Evolutionary conservation across 1,140 invertebrate species (phyloP), one percentile per base, ranked within the genome.

Genomic region (Planococcus citri): DNA sequence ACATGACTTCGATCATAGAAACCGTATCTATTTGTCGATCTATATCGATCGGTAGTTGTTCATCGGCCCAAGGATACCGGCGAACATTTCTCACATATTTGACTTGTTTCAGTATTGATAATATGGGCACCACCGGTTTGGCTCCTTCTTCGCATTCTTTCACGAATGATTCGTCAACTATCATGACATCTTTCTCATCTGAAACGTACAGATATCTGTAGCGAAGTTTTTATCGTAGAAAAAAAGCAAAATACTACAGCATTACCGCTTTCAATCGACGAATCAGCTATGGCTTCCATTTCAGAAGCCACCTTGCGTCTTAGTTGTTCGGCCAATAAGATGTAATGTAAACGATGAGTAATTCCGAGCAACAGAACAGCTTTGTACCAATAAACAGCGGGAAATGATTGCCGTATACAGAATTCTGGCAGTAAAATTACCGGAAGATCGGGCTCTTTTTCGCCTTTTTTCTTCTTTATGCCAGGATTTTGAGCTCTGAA

Each of bases 341-440:
- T 78, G 74, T 86, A 86, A 70, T 86, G 86, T 9, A 95, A 74
- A 74, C 83, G 78, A 73, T 95, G 91, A 4, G 98, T 75, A 74
- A 97, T 87, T 20, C 91, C 89, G 0, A 97, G 96, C 25, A 99
- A 77, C 27, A 89, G 85, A 0, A 88, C 87, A 0, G 92, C 87
- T 80, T 98, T 94, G 9, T 93, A 81, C 94, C 95, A 98, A 27
- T 97, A 83, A 8, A 87, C 83, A 1, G 91, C 88, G 0, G 93
- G 88, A 77, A 94, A 94, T 1, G 87, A 85, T 17, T 73, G 29
- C 70, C 69, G 57, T 24, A 85, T 82, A 77, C 94, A 95, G 33
- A 98, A 81, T 79, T 99, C 96, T 0, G 95, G 94, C 41, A 98
- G 85, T 14, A 98, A 82, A 73, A 27, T 64, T 25, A 25, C 60